Base-by-base conservation (phyloP, 2,888 invertebrate genomes). In the Ophioninae sp. region DNA sequence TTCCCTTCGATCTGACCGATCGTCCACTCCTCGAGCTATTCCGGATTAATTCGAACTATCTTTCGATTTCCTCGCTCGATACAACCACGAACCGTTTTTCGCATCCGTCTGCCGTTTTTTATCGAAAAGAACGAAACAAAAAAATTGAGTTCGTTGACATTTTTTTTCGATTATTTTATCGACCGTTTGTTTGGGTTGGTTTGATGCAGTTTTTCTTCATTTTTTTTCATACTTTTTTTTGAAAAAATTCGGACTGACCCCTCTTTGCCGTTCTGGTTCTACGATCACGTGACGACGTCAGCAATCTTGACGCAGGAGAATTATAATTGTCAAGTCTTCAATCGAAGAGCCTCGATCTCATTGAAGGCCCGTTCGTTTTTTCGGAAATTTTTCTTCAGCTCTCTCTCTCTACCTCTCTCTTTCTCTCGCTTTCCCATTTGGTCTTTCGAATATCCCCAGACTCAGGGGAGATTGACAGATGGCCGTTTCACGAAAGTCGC, bases 1-100 rank as follows among this genome's bases (percentile, higher is more conserved):
- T 85, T 82, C 85, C 86, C 86, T 81, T 67, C 69, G 73, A 86
- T 86, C 85, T 83, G 82, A 79, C 82, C 84, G 68, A 75, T 68
- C 67, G 78, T 39, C 75, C 77, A 82, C 58, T 68, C 65, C 30
- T 44, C 51, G 59, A 63, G n/a, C 56, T 64, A 61, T 65, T 64
- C 61, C 22, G 79, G 81, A 85, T 85, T 79, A 83, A 83, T 74
- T 83, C 85, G 78, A 81, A 23, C 5, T 65, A 85, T 83, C 72
- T 71, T 71, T 13, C 9, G 82, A 83, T 83, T 44, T 41, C 73
- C 59, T 41, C 71, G 20, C 79, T 61, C 41, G 71, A 69, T 71
- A 73, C 23, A 64, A 41, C 59, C 10, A 68, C 20, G 37, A 85
- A 85, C 61, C 65, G 22, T 59, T 39, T 13, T 77, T 61, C 59